phyloP scores from a whole-genome alignment of 2,113 vertebrate genomes.

The Varanus komodoensis region DNA sequence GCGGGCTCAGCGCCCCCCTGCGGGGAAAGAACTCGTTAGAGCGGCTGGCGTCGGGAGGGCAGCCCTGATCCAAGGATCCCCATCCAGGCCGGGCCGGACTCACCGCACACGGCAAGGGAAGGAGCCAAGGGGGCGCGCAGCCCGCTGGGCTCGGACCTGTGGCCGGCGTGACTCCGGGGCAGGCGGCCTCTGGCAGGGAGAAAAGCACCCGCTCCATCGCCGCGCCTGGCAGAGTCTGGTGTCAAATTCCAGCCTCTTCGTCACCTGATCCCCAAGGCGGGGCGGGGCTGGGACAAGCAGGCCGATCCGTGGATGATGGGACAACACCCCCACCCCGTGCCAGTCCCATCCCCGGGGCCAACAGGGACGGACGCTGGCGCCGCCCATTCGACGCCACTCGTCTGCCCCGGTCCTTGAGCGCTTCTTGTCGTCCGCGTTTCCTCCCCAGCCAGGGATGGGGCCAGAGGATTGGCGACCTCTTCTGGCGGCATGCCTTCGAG shows the following conservation, averaged over 20 bases:
- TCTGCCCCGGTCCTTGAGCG: neutral
- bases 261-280: conserved; percentile 69
- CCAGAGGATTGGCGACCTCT: too few species aligned
- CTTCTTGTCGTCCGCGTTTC: neutral
- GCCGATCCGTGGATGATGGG: neutral
- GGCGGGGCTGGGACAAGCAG: conserved; percentile 10
- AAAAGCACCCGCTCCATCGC: conserved; percentile 71
- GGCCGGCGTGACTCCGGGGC: conserved; percentile 54
- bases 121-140: conserved; percentile 17
- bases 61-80: neutral
- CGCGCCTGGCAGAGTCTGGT: conserved; percentile 57
- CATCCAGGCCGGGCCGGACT: neutral
- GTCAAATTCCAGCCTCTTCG: conserved; percentile 69
- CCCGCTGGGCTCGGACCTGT: conserved; percentile 49
- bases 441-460: neutral
- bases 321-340: neutral
- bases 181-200: conserved; percentile 64
- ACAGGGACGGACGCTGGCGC: neutral
- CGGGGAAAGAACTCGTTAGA: conserved; percentile 29
- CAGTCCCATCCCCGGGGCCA: neutral
- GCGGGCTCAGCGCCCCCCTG: conserved; percentile 43
- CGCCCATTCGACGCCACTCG: neutral
- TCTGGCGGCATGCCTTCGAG: neutral
- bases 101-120: neutral
- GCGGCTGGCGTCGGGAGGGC: neutral